Evolutionary conservation across 2,888 invertebrate genomes (phyloP), one percentile per base, ranked within the genome.

Genomic region (Drosophila longiperda): DNA sequence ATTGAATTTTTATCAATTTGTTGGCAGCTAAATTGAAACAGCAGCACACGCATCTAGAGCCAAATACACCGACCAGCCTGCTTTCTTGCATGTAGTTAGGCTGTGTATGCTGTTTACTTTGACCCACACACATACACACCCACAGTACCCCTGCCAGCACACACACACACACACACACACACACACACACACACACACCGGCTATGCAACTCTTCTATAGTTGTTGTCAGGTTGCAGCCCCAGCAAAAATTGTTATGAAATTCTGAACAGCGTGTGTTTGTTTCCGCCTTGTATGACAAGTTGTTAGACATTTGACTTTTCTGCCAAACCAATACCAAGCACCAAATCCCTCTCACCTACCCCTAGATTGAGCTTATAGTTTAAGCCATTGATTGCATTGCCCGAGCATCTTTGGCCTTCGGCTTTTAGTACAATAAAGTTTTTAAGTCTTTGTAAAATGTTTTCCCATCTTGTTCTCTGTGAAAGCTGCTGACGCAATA

Each of bases 321-420:
- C 69, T 32, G 75, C 60, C 50, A 55, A 64, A 36, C 66, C 71
- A 55, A 52, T 40, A 59, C 64, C 59, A 57, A 40, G 23, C 45
- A 23, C 62, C 42, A 40, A 45, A 12, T 32, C 49, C 34, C 48
- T 23, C 50, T 12, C 6, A 33, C 36, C 3, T 12, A 32, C 65
- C 48, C 12, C 23, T 32, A 20, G 20, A 55, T 36, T 64, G 61
- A 57, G 60, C 62, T 80, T 57, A 73, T 73, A 75, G 75, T 79
- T 81, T 88, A 86, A 89, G 89, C 87, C 89, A 85, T 85, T 85
- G 84, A 85, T 85, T 86, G 84, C 89, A 89, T 89, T 81, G 83
- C 36, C 71, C 54, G 66, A 73, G 72, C 84, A 62, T 61, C 84
- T 69, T 77, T 83, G 72, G 65, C 75, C 82, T 87, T 82, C 70